Base-by-base conservation (phyloP, 2,888 invertebrate species). In the Lasioglossum leucozonium region DNA sequence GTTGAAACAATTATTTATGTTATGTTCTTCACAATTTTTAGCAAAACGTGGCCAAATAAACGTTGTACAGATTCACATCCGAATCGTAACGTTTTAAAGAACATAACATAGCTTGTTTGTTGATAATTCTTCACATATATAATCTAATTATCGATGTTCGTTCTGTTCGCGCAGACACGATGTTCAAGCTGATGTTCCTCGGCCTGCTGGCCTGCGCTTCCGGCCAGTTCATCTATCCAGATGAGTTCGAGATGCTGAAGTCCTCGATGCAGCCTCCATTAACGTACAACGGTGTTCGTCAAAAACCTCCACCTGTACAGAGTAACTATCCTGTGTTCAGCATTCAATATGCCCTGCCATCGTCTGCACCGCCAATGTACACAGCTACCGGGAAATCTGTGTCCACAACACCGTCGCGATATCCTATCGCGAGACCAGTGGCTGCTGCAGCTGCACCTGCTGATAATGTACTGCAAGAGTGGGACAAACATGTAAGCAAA, bases 171-270 rank as follows among this genome's bases (percentile, higher is more conserved):
- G 0, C 42, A 77, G 72, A n/a, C 30, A 82, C 73, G 77, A 18
- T 11, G 26, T 40, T 44, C n/a, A 16, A 30, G 18, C n/a, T 84
- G 44, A 58, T 58, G 62, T 18, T 84, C 26, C 44, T 86, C 40
- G 73, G 87, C 58, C 37, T 92, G 71, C 4, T 79, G 74, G 79
- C 87, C 18, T 84, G 75, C 78, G 71, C 71, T 11, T 75, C 67
- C 67, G 87, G 83, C 10, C 90, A 91, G 75, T 34, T 92, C n/a
- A 77, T 91, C 72, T 92, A 88, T 44, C 93, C 93, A 2, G 93
- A 92, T 69, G 74, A 92, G 37, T 88, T 72, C 2, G 85, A 81
- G 5, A 22, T 11, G 18, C 67, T 90, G 77, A 62, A 58, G 37
- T 26, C 81, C 0, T 42, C 85, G 18, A 78, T 82, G 8, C 16